These are phyloP conservation scores for Pandion haliaetus DNA, from an alignment of 2,113 vertebrate species.

Conservation along the genomic window DNA sequence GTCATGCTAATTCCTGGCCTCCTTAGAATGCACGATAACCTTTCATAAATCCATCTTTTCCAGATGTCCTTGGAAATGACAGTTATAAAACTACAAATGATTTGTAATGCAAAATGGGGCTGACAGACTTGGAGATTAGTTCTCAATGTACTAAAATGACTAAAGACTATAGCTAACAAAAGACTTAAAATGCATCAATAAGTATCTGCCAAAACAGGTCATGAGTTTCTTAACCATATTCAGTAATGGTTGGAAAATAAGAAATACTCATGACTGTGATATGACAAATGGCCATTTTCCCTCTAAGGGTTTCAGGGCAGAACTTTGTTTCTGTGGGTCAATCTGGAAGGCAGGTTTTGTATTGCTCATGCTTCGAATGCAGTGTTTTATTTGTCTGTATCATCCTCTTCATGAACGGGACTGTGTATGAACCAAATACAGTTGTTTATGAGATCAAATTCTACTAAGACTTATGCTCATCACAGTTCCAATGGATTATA, in stretches of 20 bases:
- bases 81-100: conserved; percentile 87
- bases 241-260: conserved; percentile 15
- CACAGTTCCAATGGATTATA: not conserved
- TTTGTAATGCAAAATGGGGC: conserved; percentile 91
- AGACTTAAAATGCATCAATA: conserved; percentile 71
- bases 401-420: not conserved
- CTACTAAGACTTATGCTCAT: not conserved
- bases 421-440: not conserved
- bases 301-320: not conserved
- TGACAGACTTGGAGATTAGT: conserved; percentile 80
- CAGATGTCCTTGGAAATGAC: conserved; percentile 90
- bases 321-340: not conserved
- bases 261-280: not conserved
- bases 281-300: conserved; percentile 6
- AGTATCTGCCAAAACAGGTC: conserved; percentile 55
- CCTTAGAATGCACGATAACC: conserved; percentile 83
- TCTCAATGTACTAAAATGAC: conserved; percentile 70
- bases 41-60: conserved; percentile 90
- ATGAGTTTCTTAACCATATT: conserved; percentile 54
- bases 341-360: not conserved
- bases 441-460: not conserved
- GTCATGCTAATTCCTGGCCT: conserved; percentile 89
- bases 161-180: conserved; percentile 72
- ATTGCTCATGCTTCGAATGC: not conserved
- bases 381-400: not conserved